Evolutionary conservation across 1,140 invertebrate species (phyloP), one percentile per base, ranked within the genome.

Genomic region (Venturia canescens): DNA sequence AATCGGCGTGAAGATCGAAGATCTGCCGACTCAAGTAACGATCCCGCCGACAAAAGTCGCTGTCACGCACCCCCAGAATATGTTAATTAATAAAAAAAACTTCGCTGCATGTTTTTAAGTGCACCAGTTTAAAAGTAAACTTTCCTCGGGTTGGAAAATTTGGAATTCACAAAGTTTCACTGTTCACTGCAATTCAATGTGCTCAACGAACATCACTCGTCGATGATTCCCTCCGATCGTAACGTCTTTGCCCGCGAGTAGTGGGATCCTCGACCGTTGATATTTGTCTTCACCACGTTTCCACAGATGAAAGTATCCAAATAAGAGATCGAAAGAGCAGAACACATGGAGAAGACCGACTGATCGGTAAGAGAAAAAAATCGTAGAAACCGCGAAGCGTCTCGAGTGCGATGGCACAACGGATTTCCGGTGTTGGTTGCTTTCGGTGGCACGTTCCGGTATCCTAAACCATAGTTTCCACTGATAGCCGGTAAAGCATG

Each of bases 401-500:
- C n/a, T n/a, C 5, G 16, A 21, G n/a, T 21, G n/a, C 0, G 5
- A n/a, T 1, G 18, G 18, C n/a, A 63, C 60, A 26, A 63, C 27
- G 26, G 27, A 63, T 4, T 31, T 69, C 29, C 26, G 29, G 13
- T 69, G 27, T 34, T 69, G 13, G 15, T 69, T 18, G 27, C 13
- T 69, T 69, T 27, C 15, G 26, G 27, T 69, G 29, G 27, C 16
- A 18, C 1, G 13, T 69, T 69, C 29, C 66, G 66, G 66, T 31
- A 18, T 69, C 66, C 27, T 69, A 69, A 31, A 18, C 15, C 66
- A 69, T 69, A 11, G 60, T 23, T 26, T 63, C 7, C n/a, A 63
- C 60, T 63, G 60, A 63, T 63, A 63, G 23, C 31, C 71, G n/a
- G 71, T 29, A 53, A 53, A 74, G 71, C 71, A 53, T 53, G 38